Evolutionary conservation across 2,797 vertebrate genomes (phyloP).

Genomic region (Acestrorhynchus altus): DNA sequence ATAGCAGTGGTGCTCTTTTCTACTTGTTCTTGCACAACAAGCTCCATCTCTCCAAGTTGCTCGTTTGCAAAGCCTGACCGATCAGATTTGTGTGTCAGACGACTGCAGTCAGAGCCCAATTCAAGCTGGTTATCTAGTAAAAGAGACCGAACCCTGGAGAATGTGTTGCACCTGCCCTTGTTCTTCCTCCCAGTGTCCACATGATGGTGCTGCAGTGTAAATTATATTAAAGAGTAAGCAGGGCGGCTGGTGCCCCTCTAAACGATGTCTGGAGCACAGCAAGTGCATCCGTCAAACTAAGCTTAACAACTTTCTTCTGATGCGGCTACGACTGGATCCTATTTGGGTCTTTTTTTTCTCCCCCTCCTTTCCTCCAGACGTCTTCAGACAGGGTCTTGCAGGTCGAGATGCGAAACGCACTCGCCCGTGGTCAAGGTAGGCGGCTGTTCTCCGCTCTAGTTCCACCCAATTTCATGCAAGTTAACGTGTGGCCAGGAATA

Average conservation of each 20-base stretch:
- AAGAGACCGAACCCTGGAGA: background rate
- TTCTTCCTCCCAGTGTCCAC: slow-evolving; percentile 1
- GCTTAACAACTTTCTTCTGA: slow-evolving; percentile 46
- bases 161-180: background rate
- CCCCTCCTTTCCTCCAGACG: slow-evolving; percentile 26
- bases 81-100: background rate
- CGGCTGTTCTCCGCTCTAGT: slow-evolving; percentile 57
- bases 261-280: slow-evolving; percentile 33
- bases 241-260: background rate
- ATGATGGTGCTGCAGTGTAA: slow-evolving; percentile 48
- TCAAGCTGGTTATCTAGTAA: no score
- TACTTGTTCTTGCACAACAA: no score
- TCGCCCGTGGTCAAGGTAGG: slow-evolving; percentile 45
- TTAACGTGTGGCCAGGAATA: slow-evolving; percentile 60
- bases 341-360: slow-evolving; percentile 17
- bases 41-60: no score
- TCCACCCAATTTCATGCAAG: slow-evolving; percentile 66
- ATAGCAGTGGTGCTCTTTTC: no score
- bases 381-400: slow-evolving; percentile 55
- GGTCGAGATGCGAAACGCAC: slow-evolving; percentile 49
- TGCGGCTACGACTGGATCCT: slow-evolving; percentile 23
- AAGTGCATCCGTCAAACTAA: slow-evolving; percentile 33
- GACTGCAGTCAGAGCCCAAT: background rate
- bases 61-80: background rate
- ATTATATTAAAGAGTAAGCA: background rate